Evolutionary conservation across 2,888 invertebrate genomes (phyloP).

Genomic region (Stenodema calcarata): DNA sequence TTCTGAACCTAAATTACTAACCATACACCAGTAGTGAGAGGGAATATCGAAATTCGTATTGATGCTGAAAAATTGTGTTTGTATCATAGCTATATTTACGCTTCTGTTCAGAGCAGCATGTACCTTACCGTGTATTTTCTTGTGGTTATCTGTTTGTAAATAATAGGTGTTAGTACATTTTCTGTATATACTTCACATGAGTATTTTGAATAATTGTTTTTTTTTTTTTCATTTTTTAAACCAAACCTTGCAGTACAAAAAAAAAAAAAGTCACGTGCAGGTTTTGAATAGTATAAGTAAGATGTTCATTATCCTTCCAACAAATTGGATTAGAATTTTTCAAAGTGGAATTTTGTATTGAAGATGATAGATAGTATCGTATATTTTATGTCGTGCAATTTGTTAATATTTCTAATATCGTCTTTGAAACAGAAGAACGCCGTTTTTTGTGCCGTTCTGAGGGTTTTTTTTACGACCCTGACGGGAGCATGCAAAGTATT

Average conservation of each 20-base stretch:
- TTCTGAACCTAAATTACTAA: no score
- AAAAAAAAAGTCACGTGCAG: background rate
- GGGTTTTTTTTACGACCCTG: background rate
- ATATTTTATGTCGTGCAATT: conserved; percentile 9
- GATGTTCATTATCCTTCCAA: background rate
- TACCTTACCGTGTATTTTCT: background rate
- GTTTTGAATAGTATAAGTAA: background rate
- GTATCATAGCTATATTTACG: background rate
- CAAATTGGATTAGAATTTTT: background rate
- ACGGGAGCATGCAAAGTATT: background rate
- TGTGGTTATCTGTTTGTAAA: background rate
- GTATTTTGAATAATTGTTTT: background rate
- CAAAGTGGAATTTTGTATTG: background rate
- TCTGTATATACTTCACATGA: conserved; percentile 5
- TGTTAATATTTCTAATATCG: background rate
- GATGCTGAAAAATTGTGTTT: background rate
- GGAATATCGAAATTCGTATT: no score
- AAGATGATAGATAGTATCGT: background rate
- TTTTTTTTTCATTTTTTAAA: background rate
- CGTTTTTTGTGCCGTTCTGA: background rate
- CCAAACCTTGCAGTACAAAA: conserved; percentile 12
- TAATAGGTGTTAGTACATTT: background rate
- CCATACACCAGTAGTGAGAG: no score
- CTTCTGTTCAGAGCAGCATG: background rate
- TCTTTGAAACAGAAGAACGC: background rate